Percentiles rank a stretch among this genome's conserved stretches.
Evolutionary conservation across 2,888 invertebrate species (phyloP).

Genomic region (Iselma pallidipennis): DNA sequence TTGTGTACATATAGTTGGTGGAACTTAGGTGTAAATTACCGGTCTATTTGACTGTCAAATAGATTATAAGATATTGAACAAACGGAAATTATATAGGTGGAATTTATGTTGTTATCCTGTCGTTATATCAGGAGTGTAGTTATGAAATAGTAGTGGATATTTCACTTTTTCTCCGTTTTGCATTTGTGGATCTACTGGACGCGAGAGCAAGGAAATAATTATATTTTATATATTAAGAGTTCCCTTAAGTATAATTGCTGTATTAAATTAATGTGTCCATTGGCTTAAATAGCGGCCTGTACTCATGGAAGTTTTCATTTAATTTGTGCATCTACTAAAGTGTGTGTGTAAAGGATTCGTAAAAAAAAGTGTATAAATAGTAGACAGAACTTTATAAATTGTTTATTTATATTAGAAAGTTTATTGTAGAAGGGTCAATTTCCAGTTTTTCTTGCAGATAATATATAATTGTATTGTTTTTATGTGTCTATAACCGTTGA

Average conservation of each 20-base stretch:
- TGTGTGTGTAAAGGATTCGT: neutral
- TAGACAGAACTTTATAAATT: no score
- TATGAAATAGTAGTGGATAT: neutral
- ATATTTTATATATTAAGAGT: neutral
- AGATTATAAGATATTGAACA: neutral
- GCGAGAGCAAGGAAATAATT: neutral
- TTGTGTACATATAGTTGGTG: neutral
- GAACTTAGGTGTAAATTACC: neutral
- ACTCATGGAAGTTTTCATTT: neutral
- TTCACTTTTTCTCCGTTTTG: neutral
- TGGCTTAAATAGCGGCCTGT: neutral
- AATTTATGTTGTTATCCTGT: neutral
- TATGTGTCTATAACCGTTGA: neutral
- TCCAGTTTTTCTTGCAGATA: no score
- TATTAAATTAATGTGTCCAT: neutral
- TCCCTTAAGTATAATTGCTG: neutral
- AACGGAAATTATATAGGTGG: neutral
- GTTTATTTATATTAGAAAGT: no score
- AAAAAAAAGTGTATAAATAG: no score
- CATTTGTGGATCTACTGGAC: neutral
- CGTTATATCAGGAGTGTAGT: neutral
- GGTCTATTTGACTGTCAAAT: neutral
- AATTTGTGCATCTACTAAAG: neutral
- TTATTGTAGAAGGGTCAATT: no score
- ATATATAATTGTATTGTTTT: neutral